Conservation (phyloP, 2,888 invertebrate species). For the Sminthurinus aureus region DNA sequence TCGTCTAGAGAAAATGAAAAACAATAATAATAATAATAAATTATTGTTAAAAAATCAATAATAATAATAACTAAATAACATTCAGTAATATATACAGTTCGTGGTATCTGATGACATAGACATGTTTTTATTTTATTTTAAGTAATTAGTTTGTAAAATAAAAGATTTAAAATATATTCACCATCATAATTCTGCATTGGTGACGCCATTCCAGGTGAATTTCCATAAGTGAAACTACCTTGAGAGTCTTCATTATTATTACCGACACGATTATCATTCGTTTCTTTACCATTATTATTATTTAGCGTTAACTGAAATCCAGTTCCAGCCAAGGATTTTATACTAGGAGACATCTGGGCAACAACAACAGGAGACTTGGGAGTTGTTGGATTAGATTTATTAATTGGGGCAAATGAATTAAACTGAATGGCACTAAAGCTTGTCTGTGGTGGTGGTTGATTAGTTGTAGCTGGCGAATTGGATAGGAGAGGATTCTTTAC, state of each 20-base stretch:
- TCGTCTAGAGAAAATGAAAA: slow-evolving; percentile 47
- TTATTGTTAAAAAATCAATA: not conserved
- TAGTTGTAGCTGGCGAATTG: not conserved
- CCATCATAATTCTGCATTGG: slow-evolving; percentile 47
- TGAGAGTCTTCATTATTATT: slow-evolving; percentile 54
- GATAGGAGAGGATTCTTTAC: not conserved
- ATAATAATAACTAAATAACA: not conserved
- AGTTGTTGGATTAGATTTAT: slow-evolving; percentile 55
- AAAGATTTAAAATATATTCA: not conserved
- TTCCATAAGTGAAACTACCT: slow-evolving; percentile 53
- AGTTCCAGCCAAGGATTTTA: slow-evolving; percentile 47
- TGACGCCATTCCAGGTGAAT: slow-evolving; percentile 55
- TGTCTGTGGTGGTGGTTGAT: slow-evolving; percentile 39
- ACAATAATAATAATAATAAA: slow-evolving; percentile 1
- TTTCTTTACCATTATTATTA: slow-evolving; percentile 33
- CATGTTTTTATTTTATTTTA: not conserved
- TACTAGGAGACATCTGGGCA: slow-evolving; percentile 44
- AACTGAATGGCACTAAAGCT: slow-evolving; percentile 51
- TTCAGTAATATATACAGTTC: not conserved
- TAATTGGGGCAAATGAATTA: slow-evolving; percentile 50
- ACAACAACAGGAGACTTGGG: slow-evolving; percentile 49
- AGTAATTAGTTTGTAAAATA: not conserved
- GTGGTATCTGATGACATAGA: no score
- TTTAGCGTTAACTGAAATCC: slow-evolving; percentile 43
- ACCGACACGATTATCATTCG: not conserved